Evolutionary conservation across 2,113 vertebrate species (phyloP), one percentile per base, ranked within the genome.

Genomic region (Passer domesticus): DNA sequence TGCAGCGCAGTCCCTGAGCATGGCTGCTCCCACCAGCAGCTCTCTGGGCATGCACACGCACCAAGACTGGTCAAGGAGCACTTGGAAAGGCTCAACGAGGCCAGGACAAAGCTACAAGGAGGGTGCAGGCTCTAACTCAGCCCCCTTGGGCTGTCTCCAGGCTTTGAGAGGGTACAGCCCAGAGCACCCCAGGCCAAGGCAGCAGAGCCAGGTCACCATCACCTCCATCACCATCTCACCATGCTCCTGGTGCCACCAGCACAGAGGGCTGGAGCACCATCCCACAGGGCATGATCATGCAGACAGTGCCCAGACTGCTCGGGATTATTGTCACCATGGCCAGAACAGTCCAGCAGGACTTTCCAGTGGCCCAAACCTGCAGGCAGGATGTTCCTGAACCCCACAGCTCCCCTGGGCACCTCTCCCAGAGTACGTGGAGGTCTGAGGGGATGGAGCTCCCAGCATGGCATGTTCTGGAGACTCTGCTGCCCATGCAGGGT

Each of bases 221-320:
- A 23, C 14, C 70, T 41, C 4, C 67, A 31, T 56, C 67, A 70
- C 30, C 60, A 33, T 12, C 39, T 43, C 52, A 33, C 56, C 52
- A 31, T 0, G 2, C 33, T 55, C 43, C 80, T 12, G n/a, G 41
- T 10, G 15, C 0, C 35, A 5, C 12, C 0, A 20, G 13, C n/a
- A 15, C 1, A 1, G 31, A 12, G n/a, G 47, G 50, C 67, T 72
- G 63, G 49, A 50, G 86, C 59, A 37, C 15, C 39, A 20, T 1
- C 1, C 2, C 0, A 10, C 17, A 15, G 30, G 53, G 14, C 20
- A 33, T 0, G 1, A 4, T 2, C 55, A 25, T 0, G 1, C 35
- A 68, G 35, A 47, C 27, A 7, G 18, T 6, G 43, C 67, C 77
- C 56, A 58, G 55, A 11, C 43, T 15, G 9, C 82, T 64, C 3